phyloP scores from a whole-genome alignment of 1,140 invertebrate species.

The Aphis craccivora region DNA sequence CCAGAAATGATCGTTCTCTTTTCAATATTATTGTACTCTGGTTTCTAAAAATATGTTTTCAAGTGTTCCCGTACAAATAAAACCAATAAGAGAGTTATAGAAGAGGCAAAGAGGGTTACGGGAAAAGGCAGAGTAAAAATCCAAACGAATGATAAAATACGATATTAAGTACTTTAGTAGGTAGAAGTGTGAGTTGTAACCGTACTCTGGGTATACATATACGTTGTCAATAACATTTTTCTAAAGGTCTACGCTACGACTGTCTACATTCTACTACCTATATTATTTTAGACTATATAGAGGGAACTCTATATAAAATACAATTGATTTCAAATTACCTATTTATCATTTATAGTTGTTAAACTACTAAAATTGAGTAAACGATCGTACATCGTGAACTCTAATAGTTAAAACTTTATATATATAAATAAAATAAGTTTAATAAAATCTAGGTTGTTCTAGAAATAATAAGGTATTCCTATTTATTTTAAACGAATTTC shows the following conservation, averaged over 20 bases:
- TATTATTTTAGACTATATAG: background rate
- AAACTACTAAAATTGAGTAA: background rate
- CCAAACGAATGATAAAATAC: background rate
- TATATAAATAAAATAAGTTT: background rate
- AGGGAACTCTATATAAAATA: background rate
- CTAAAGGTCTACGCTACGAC: background rate
- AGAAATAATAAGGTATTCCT: too few relatives aligned
- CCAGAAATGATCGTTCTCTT: background rate
- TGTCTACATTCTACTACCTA: background rate
- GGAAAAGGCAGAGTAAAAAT: background rate
- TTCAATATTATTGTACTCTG: slow-evolving; percentile 6
- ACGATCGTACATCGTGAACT: background rate
- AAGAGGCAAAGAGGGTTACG: background rate
- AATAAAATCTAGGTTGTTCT: background rate
- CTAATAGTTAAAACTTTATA: background rate
- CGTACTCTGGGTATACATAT: background rate
- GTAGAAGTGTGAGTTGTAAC: background rate
- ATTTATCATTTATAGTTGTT: background rate
- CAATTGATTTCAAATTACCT: background rate
- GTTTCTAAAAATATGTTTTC: background rate
- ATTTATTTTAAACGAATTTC: background rate
- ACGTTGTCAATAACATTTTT: background rate
- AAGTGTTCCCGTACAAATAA: background rate
- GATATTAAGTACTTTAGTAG: background rate
- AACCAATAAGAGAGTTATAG: background rate